Percentiles rank a stretch among this genome's conserved stretches.
Evolutionary conservation across 1,140 invertebrate species (phyloP).

Genomic region (Argopecten irradians): DNA sequence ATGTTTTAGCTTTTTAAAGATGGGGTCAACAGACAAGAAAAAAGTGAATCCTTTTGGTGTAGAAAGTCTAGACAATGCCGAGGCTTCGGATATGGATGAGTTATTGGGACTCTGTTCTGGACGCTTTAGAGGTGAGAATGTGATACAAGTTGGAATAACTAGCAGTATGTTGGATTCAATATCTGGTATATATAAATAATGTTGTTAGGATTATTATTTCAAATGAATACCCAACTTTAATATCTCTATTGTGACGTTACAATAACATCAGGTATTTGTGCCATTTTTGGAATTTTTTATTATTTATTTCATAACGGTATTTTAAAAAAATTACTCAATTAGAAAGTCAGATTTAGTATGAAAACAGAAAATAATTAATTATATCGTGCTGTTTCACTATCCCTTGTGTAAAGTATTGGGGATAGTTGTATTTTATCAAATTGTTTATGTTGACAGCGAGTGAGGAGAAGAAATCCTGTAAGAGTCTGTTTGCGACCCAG

Average conservation of each 20-base stretch:
- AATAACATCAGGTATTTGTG: too few species aligned
- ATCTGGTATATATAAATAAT: too few species aligned
- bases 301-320: too few species aligned
- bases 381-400: neutral
- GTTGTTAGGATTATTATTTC: too few species aligned
- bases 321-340: too few species aligned
- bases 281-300: too few species aligned
- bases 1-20: constrained; percentile 50
- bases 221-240: too few species aligned
- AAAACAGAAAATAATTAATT: too few species aligned
- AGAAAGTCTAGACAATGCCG: constrained; percentile 32
- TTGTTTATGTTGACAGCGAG: constrained; percentile 45
- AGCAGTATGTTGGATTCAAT: too few species aligned
- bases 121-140: constrained; percentile 73
- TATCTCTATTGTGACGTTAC: too few species aligned
- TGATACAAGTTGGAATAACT: too few species aligned
- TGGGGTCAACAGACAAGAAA: constrained; percentile 55
- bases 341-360: too few species aligned
- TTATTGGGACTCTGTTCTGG: constrained; percentile 76
- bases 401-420: neutral
- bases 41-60: neutral
- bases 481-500: constrained; percentile 52
- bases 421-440: neutral
- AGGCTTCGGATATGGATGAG: constrained; percentile 66
- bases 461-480: constrained; percentile 53